Conservation (phyloP, 2,113 vertebrate genomes). For the Orthonyx spaldingii region DNA sequence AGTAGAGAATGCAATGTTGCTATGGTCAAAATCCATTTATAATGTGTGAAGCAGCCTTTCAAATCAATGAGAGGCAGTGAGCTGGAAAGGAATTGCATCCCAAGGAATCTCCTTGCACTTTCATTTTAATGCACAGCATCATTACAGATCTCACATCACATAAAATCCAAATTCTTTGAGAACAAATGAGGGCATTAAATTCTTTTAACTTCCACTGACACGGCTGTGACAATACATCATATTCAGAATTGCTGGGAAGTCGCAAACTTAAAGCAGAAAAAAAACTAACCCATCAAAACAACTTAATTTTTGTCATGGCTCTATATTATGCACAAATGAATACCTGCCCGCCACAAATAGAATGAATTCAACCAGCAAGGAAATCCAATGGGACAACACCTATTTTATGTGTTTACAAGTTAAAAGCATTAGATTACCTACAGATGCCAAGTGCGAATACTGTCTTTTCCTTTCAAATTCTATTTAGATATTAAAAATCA, state of each 20-base stretch:
- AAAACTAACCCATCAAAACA: background rate
- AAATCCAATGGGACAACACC: background rate
- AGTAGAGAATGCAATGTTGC: background rate
- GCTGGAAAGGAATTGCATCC: constrained; percentile 20
- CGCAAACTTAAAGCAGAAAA: background rate
- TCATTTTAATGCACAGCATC: constrained; percentile 1
- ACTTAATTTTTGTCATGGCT: background rate
- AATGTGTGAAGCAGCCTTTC: background rate
- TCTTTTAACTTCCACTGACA: constrained; percentile 12
- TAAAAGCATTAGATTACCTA: background rate
- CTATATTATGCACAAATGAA: background rate
- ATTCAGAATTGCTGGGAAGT: background rate
- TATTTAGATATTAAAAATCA: background rate
- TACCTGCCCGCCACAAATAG: background rate
- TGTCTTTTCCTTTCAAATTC: background rate
- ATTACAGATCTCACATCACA: constrained; percentile 32
- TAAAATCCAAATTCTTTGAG: constrained; percentile 12
- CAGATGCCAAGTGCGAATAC: background rate
- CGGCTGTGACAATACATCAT: background rate
- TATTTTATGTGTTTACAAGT: background rate
- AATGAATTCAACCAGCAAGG: background rate
- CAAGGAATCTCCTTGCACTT: constrained; percentile 17
- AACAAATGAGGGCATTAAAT: constrained; percentile 19
- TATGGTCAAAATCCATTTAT: constrained; percentile 3
- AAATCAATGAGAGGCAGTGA: constrained; percentile 28